phyloP scores from a whole-genome alignment of 2,113 vertebrate genomes.

The Xiphophorus maculatus region DNA sequence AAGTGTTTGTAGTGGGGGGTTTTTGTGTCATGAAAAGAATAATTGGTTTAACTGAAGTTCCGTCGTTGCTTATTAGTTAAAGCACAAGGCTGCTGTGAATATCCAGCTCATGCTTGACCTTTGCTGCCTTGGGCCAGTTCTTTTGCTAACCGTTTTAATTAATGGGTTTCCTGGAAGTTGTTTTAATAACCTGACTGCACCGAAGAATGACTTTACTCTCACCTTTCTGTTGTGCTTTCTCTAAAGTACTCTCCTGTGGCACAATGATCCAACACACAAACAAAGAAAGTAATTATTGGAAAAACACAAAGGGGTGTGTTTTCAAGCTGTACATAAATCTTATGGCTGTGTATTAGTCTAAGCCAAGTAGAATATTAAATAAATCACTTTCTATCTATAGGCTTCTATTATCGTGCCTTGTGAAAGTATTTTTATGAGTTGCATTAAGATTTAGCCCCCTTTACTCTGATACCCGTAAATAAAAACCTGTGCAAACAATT shows the following conservation, averaged over 20 bases:
- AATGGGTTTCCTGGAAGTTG: conserved; percentile 53
- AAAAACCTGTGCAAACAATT: background rate
- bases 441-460: background rate
- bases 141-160: conserved; percentile 57
- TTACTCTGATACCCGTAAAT: background rate
- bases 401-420: background rate
- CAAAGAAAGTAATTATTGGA: background rate
- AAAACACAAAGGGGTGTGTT: conserved; percentile 16
- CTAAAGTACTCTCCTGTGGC: conserved; percentile 5
- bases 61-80: conserved; percentile 71
- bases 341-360: conserved; percentile 15
- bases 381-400: conserved; percentile 25
- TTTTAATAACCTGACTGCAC: conserved; percentile 44
- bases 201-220: conserved; percentile 53
- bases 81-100: conserved; percentile 64
- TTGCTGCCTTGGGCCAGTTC: conserved; percentile 41
- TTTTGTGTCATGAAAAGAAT: conserved; percentile 62
- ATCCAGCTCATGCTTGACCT: conserved; percentile 49
- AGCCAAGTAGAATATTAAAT: conserved; percentile 23
- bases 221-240: background rate
- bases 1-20: conserved; percentile 62
- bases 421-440: too few species aligned
- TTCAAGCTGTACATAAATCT: conserved; percentile 8
- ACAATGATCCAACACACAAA: conserved; percentile 18
- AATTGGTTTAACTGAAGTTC: conserved; percentile 66